Evolutionary conservation across 2,888 invertebrate species (phyloP).

Genomic region (Harpagoxenus sublaevis): DNA sequence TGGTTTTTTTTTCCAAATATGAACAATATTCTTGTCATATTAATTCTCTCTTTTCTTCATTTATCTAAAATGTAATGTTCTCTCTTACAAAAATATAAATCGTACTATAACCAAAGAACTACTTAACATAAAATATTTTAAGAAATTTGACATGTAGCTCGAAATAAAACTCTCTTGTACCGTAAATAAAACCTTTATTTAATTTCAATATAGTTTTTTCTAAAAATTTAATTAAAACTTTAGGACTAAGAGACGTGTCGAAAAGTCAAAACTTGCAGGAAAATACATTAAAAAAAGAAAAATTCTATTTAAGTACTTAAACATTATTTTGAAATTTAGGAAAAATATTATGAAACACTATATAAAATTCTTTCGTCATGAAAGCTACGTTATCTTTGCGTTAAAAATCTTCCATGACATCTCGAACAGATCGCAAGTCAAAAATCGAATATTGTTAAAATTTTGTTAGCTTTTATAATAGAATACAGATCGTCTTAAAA

Average conservation of each 20-base stretch:
- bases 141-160: background rate
- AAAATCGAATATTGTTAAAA: slow-evolving; percentile 12
- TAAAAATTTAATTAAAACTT: slow-evolving; percentile 3
- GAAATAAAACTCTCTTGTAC: background rate
- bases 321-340: background rate
- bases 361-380: background rate
- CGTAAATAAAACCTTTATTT: background rate
- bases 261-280: background rate
- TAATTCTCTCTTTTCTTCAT: background rate
- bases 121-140: background rate
- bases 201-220: background rate
- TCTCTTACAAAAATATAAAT: background rate
- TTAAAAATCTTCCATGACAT: slow-evolving; percentile 1
- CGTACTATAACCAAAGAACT: background rate
- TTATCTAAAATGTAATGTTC: background rate
- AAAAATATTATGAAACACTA: background rate
- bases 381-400: background rate
- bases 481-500: background rate
- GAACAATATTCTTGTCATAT: background rate
- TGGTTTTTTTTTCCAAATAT: background rate
- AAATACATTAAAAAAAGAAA: background rate
- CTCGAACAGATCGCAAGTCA: background rate
- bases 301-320: background rate
- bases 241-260: background rate
- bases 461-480: background rate